These are phyloP conservation scores for Turdus rufiventris DNA, from an alignment of 2,113 vertebrate genomes.

Conservation along the genomic window DNA sequence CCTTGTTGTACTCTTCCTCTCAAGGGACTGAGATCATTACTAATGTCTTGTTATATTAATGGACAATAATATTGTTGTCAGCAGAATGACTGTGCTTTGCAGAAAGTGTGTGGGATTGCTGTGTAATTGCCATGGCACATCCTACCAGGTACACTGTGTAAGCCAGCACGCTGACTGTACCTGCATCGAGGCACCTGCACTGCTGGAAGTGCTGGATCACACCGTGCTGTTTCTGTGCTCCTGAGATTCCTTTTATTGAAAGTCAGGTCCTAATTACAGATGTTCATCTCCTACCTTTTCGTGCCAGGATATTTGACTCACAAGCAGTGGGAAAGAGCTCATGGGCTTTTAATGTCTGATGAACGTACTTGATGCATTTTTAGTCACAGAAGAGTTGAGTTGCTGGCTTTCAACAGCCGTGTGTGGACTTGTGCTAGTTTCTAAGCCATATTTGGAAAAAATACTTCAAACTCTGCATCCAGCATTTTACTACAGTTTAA, in stretches of 20 bases:
- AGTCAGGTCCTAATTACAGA: background rate
- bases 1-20: background rate
- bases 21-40: background rate
- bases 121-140: background rate
- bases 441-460: background rate
- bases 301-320: background rate
- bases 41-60: background rate
- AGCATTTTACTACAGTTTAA: background rate
- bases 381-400: background rate
- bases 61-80: background rate
- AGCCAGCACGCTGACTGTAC: rapidly evolving
- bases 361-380: background rate
- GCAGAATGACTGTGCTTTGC: background rate
- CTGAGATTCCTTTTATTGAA: background rate
- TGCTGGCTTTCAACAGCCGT: background rate
- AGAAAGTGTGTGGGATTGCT: background rate
- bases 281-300: background rate
- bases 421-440: background rate
- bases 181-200: rapidly evolving
- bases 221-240: background rate
- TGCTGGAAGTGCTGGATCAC: background rate
- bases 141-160: rapidly evolving
- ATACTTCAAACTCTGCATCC: background rate
- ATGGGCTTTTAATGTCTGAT: background rate
- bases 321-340: background rate